phyloP scores from a whole-genome alignment of 2,113 vertebrate genomes.

The Hirundichthys speculiger region DNA sequence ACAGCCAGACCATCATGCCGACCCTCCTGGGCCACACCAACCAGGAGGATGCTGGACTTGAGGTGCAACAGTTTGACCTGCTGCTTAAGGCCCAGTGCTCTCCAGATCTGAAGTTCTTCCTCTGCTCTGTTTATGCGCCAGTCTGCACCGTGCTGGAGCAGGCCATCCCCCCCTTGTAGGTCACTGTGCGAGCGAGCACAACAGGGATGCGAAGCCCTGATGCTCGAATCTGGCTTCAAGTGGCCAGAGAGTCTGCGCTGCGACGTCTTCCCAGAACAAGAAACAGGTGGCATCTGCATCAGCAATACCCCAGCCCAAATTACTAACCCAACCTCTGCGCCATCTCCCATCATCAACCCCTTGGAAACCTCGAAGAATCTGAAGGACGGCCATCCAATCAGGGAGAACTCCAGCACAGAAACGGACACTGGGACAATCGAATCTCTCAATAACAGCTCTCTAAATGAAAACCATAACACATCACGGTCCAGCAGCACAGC shows the following conservation, averaged over 20 bases:
- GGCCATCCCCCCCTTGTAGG: constrained; percentile 90
- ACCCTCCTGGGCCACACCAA: constrained; percentile 93
- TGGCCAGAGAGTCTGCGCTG: constrained; percentile 92
- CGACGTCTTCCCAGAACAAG: constrained; percentile 91
- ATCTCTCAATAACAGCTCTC: no score
- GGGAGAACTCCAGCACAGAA: no score
- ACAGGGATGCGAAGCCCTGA: constrained; percentile 91
- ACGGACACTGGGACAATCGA: no score
- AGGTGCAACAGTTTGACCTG: constrained; percentile 93
- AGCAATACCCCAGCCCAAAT: constrained; percentile 91
- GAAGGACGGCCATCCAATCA: no score
- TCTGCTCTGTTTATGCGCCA: constrained; percentile 93
- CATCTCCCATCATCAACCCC: constrained; percentile 69
- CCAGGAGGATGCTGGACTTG: constrained; percentile 92
- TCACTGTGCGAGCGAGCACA: constrained; percentile 89
- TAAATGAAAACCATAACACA: no score
- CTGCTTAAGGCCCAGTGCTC: constrained; percentile 93
- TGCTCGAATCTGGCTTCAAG: constrained; percentile 95
- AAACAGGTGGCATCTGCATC: constrained; percentile 90
- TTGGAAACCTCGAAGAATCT: no score
- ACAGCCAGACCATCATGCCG: constrained; percentile 94
- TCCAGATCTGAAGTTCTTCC: constrained; percentile 89
- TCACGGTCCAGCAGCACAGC: no score
- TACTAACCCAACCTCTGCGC: constrained; percentile 74
- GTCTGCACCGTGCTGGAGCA: constrained; percentile 92